These are phyloP conservation scores for Tauraco hartlaubi DNA, from an alignment of 2,797 vertebrate species.

Conservation along the genomic window DNA sequence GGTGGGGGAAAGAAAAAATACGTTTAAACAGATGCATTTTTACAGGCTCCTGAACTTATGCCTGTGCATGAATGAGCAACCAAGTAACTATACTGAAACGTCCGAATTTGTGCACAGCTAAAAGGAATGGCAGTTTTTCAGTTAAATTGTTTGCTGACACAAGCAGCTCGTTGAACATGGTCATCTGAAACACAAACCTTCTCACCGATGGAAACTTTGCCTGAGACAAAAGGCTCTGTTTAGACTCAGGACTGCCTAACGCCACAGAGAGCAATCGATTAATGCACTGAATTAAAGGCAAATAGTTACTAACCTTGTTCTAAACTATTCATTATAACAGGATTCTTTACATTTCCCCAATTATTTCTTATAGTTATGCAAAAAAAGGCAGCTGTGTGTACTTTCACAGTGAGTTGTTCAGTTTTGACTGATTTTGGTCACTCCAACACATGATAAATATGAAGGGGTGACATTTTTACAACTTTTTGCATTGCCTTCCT, in stretches of 20 bases:
- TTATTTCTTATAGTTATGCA: neutral
- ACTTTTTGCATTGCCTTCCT: neutral
- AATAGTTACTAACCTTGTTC: neutral
- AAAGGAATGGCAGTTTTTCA: neutral
- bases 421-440: neutral
- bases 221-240: neutral
- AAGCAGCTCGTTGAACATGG: neutral
- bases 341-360: neutral
- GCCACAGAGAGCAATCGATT: accelerated
- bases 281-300: neutral
- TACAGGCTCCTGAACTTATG: neutral
- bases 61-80: neutral
- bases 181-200: neutral
- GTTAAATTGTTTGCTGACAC: neutral
- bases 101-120: neutral
- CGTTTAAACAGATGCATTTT: neutral
- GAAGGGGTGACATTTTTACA: neutral
- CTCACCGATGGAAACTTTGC: neutral
- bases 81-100: neutral
- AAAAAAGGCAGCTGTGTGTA: neutral
- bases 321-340: neutral
- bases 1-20: neutral
- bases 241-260: neutral
- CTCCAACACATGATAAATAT: neutral
- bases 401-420: neutral